These are phyloP conservation scores for Hyphantria cunea DNA, from an alignment of 1,140 invertebrate species.

Conservation along the genomic window DNA sequence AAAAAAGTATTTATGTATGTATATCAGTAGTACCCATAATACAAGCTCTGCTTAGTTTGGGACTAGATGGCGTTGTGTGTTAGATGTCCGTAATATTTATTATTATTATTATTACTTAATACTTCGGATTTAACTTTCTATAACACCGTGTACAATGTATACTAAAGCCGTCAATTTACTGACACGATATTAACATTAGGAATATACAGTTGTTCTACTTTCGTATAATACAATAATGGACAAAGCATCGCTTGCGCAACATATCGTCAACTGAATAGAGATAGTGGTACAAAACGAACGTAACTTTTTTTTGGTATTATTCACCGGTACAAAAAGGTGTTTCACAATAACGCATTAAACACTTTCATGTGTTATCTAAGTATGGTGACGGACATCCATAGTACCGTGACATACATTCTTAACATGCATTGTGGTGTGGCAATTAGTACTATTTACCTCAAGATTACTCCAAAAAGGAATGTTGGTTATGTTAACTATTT, in stretches of 20 bases:
- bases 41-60: too few species aligned
- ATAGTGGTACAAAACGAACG: slow-evolving; percentile 28
- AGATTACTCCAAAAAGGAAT: not conserved
- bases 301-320: slow-evolving; percentile 51
- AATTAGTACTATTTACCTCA: slow-evolving; percentile 18
- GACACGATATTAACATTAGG: slow-evolving; percentile 8
- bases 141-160: too few species aligned
- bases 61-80: too few species aligned
- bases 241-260: slow-evolving; percentile 49
- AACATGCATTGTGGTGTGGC: slow-evolving; percentile 13
- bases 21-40: too few species aligned
- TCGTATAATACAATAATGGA: slow-evolving; percentile 37
- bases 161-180: too few species aligned
- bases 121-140: not conserved
- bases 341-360: slow-evolving; percentile 50
- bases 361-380: slow-evolving; percentile 70
- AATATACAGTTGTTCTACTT: slow-evolving; percentile 22
- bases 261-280: slow-evolving; percentile 40
- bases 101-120: not conserved
- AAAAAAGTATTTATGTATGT: too few species aligned
- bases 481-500: too few species aligned
- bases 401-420: slow-evolving; percentile 38
- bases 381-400: slow-evolving; percentile 36
- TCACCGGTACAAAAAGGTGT: slow-evolving; percentile 46
- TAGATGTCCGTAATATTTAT: too few species aligned